These are phyloP conservation scores for Nesidiocoris tenuis DNA, from an alignment of 2,888 invertebrate genomes.

Conservation along the genomic window DNA sequence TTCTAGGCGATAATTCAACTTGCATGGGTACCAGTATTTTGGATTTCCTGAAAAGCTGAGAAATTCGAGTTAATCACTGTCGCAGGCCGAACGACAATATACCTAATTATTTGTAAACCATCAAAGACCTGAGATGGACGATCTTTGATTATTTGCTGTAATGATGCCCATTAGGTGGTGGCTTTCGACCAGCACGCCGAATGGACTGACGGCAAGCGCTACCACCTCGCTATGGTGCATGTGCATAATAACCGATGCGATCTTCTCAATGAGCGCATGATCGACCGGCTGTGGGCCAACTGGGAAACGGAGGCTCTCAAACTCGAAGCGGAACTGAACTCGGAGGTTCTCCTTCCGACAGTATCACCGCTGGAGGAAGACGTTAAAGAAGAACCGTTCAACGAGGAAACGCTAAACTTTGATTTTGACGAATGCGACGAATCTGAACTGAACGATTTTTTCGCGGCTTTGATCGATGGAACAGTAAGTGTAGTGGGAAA, in stretches of 20 bases:
- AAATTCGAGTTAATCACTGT: too few species aligned
- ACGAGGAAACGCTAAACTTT: too few species aligned
- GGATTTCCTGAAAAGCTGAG: too few species aligned
- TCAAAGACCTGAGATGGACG: too few species aligned
- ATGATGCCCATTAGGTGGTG: slow-evolving; percentile 23
- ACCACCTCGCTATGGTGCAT: slow-evolving; percentile 15
- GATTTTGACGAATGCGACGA: neutral
- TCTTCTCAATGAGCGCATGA: neutral
- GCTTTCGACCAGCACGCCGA: neutral
- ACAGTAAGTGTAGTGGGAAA: too few species aligned
- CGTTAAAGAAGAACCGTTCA: neutral
- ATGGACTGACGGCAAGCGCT: slow-evolving; percentile 13
- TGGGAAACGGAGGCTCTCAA: neutral
- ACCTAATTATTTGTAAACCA: too few species aligned
- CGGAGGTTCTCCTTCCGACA: neutral
- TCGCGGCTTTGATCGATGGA: neutral
- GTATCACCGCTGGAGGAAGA: neutral
- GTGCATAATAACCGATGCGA: neutral
- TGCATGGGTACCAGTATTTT: too few species aligned
- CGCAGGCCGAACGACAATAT: too few species aligned
- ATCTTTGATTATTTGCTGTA: too few species aligned
- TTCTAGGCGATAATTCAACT: too few species aligned
- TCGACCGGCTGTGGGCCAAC: neutral
- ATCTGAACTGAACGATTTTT: neutral
- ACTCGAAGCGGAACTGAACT: neutral